These are phyloP conservation scores for Ceratina calcarata DNA, from an alignment of 1,140 invertebrate genomes.

Conservation along the genomic window DNA sequence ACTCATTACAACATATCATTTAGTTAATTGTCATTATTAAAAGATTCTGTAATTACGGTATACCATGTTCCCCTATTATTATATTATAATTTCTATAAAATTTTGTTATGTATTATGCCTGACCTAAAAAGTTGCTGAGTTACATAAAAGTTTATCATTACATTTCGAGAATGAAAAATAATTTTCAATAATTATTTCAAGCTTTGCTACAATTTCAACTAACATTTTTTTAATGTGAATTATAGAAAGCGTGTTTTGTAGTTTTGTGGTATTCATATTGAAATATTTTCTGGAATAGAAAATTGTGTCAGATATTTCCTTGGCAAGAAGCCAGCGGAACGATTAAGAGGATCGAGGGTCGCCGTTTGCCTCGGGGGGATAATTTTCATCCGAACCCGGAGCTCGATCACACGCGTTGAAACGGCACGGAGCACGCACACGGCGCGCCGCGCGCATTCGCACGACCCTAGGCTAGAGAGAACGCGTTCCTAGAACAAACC, in stretches of 20 bases:
- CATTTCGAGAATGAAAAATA: background rate
- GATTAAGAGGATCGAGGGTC: constrained; percentile 55
- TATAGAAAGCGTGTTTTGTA: too few relatives aligned
- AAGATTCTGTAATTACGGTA: too few relatives aligned
- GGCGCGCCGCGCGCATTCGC: constrained; percentile 33
- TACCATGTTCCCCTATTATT: too few relatives aligned
- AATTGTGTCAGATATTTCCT: background rate
- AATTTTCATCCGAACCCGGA: constrained; percentile 55
- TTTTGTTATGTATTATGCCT: too few relatives aligned
- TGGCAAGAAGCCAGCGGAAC: background rate
- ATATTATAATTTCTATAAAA: too few relatives aligned
- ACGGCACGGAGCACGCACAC: constrained; percentile 20
- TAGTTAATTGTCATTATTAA: background rate
- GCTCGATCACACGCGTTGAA: background rate
- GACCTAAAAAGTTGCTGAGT: too few relatives aligned
- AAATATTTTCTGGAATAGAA: background rate
- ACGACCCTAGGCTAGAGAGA: constrained; percentile 38
- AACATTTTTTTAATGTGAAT: too few relatives aligned
- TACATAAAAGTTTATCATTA: background rate
- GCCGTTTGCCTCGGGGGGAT: constrained; percentile 56
- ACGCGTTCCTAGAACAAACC: constrained; percentile 63
- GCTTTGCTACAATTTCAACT: too few relatives aligned
- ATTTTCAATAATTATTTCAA: too few relatives aligned
- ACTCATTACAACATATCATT: background rate
- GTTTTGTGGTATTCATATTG: too few relatives aligned